phyloP scores from a whole-genome alignment of 2,113 vertebrate genomes.

The Stegastes partitus region DNA sequence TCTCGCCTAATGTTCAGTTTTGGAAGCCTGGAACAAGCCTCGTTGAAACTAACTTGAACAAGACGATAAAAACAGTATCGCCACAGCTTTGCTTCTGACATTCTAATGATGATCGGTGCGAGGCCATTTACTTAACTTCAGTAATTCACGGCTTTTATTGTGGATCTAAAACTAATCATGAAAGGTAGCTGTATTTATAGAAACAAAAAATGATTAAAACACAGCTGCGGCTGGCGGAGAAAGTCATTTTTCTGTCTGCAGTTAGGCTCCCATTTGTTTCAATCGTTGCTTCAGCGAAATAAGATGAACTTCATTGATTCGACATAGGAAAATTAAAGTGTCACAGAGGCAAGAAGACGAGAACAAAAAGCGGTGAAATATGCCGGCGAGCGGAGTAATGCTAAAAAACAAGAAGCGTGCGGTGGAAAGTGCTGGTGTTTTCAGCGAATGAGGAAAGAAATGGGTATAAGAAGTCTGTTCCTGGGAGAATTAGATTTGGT shows the following conservation, averaged over 20 bases:
- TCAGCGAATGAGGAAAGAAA: not conserved
- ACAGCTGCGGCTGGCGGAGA: slow-evolving; percentile 11
- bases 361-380: slow-evolving; percentile 11
- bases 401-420: not conserved
- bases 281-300: slow-evolving; percentile 29
- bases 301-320: slow-evolving; percentile 54
- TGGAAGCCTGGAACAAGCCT: slow-evolving; percentile 8
- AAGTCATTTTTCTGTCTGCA: slow-evolving; percentile 25
- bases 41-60: not conserved
- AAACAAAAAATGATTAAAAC: slow-evolving; percentile 37
- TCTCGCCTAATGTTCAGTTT: slow-evolving; percentile 2
- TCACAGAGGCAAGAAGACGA: slow-evolving; percentile 8
- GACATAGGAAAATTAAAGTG: slow-evolving; percentile 32
- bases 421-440: not conserved
- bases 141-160: slow-evolving; percentile 33
- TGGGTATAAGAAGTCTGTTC: not conserved
- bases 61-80: slow-evolving; percentile 3
- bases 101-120: slow-evolving; percentile 6
- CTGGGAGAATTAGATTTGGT: not conserved
- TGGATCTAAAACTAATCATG: slow-evolving; percentile 35
- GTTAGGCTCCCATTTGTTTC: slow-evolving; percentile 43
- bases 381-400: not conserved
- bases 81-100: slow-evolving; percentile 12
- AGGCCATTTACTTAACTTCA: slow-evolving; percentile 23
- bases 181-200: slow-evolving; percentile 41